Base-by-base conservation (phyloP, 2,888 invertebrate genomes). In the Tipula lateralis region DNA sequence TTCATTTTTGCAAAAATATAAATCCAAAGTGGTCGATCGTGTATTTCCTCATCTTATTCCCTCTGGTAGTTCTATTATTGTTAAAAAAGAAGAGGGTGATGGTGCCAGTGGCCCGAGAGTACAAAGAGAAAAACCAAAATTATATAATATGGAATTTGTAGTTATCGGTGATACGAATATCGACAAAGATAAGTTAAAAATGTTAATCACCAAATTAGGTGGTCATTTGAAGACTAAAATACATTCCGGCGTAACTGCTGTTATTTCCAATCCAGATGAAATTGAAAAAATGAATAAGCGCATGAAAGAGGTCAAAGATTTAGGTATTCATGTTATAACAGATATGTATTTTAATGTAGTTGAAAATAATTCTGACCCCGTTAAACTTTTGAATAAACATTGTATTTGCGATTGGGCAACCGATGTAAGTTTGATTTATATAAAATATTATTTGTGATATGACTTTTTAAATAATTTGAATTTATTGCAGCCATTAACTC, bases 371-470 rank as follows among this genome's bases (percentile, higher is more conserved):
- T 91, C 92, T 0, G 92, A 94, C 16, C 88, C 91, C 0, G 91
- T 95, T 1, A 92, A 93, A 85, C 91, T 94, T 4, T 93, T 97
- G 84, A 92, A 92, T 85, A 93, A 94, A 86, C 93, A 95, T 88
- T 94, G 93, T 86, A 93, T 97, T 86, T 95, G 95, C 32, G 91
- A 93, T 84, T 97, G 97, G 97, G 97, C 97, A 13, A 93, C 94
- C 24, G 95, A 97, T 89, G 94, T 95, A 91, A 92, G 92, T 91
- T 84, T 29, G n/a, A 16, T 16, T 30, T 50, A 3, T 50, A 6
- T 50, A n/a, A 7, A n/a, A 66, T 66, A 24, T n/a, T n/a, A n/a
- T 24, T 66, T 44, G 16, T 16, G 44, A 34, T 29, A 83, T 16
- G 13, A 29, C 32, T 83, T 39, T 36, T 29, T n/a, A n/a, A n/a